A percentile compares a stretch with the other conserved stretches of the same genome.
Conservation (phyloP, 1,140 invertebrate species). For the Limonius californicus region DNA sequence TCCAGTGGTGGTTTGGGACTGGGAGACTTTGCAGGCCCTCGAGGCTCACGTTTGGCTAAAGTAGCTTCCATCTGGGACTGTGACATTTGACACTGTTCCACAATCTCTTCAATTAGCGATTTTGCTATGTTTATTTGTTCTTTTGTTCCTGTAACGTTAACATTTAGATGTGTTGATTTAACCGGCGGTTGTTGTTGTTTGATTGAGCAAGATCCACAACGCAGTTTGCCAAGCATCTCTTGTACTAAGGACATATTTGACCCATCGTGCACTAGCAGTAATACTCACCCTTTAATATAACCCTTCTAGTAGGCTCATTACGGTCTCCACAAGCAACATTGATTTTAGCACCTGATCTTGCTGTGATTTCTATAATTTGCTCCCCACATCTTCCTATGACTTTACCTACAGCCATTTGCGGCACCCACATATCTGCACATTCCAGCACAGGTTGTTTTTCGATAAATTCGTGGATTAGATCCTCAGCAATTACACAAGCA, state of each 20-base stretch:
- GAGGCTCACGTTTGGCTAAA: conserved; percentile 51
- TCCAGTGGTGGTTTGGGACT: conserved; percentile 39
- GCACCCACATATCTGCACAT: conserved; percentile 61
- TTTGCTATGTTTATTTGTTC: conserved; percentile 55
- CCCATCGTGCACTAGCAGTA: too few species aligned
- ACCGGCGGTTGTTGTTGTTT: too few species aligned
- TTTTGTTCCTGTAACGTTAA: conserved; percentile 43
- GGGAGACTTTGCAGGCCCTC: conserved; percentile 44
- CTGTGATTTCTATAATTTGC: conserved; percentile 64
- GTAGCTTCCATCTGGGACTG: conserved; percentile 50
- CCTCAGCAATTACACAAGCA: conserved; percentile 62
- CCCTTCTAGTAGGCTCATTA: conserved; percentile 26
- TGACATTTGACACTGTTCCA: conserved; percentile 53
- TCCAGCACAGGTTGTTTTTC: conserved; percentile 62
- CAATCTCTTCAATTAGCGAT: conserved; percentile 57
- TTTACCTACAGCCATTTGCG: conserved; percentile 58
- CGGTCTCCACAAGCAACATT: conserved; percentile 46
- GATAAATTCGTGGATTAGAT: conserved; percentile 67
- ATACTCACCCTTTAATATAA: conserved; percentile 49
- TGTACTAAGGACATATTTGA: too few species aligned
- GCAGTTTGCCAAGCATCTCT: too few species aligned
- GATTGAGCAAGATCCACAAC: background rate
- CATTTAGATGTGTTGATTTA: background rate
- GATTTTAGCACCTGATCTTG: conserved; percentile 60
- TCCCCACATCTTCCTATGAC: conserved; percentile 71